Evolutionary conservation across 1,140 invertebrate species (phyloP), one percentile per base, ranked within the genome.

Genomic region (Bombus huntii): DNA sequence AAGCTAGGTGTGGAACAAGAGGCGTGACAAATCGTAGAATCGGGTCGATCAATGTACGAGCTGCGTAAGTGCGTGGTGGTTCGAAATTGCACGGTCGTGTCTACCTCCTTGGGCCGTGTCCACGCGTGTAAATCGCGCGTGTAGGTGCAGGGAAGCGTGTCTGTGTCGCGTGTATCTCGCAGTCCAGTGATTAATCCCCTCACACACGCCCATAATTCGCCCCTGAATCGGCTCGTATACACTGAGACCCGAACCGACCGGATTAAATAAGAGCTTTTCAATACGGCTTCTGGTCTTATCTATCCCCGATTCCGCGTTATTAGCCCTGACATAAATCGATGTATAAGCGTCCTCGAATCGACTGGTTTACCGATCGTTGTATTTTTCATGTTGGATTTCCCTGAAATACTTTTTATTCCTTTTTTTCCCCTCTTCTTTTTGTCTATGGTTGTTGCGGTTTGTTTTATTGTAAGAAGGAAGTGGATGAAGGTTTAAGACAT

Each of bases 1-100:
- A 92, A 92, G 91, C 90, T 92, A 91, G 91, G 88, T 88, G 91
- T 86, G 91, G 90, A 92, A 92, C 87, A 91, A 92, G 90, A 91
- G 91, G 91, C 91, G 91, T 92, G 90, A 92, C 92, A 92, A 92
- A 92, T 92, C 86, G 81, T n/a, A 87, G 87, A 92, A 92, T 92
- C 91, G 82, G 92, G 91, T 92, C 91, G 91, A 79, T 90, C 90
- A 89, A 88, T 88, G 83, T 89, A 90, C 75, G 71, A 81, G 66
- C 70, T 53, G 72, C 70, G 78, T 88, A 85, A 90, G 75, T 86
- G 71, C 88, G 86, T 85, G 78, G 73, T 75, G 85, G 44, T 71
- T 73, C 85, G 85, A 87, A 87, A 87, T 83, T 57, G 79, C 70
- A 47, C 72, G 73, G 42, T 53, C 85, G 74, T 68, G 74, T 81